Evolutionary conservation across 53 echinoderm and acorn worm genomes (phyloP), one percentile per base, ranked within the genome.

Genomic region (Luidia sarsii): DNA sequence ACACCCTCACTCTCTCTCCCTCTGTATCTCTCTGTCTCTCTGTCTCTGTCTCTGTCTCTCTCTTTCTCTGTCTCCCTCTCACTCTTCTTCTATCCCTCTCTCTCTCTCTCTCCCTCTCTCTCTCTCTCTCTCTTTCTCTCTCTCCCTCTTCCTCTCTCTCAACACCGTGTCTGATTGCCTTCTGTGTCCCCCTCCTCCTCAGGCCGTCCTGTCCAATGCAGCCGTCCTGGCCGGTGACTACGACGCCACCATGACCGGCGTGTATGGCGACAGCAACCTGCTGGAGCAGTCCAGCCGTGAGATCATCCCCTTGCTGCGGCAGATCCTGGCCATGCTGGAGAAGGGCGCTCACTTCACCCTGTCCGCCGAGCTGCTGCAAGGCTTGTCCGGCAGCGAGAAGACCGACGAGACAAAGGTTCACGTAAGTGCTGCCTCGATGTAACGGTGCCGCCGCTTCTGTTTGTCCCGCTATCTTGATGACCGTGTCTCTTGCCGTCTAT

Each of bases 241-340:
- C 49, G 99, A 97, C 64, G 93, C 99, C 13, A 91, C 91, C 65
- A 94, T 97, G 80, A 87, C 89, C 4, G 99, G 99, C 2, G 99
- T 97, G 9, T 97, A 97, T 49, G 99, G 99, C 1, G 91, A 97
- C 72, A 91, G 89, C 65, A 89, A 85, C 38, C 64, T 84, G 57
- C 80, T 87, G 18, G 94, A 88, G 37, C 70, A 89, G 46, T 86
- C 93, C n/a, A 94, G 90, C 41, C 86, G 91, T 28, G 99, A 94
- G 54, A 87, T 97, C 31, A 93, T 97, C 60, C 99, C 99, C 0
- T 71, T 97, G 13, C 79, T 97, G 14, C 88, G 94, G 35, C 99
- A 94, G 71, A 75, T 97, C 49, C 88, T 97, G 18, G 75, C 89
- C 2, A 97, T 97, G 99, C 63, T 96, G 64, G 99, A 97, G 80